Percentiles rank a stretch among this genome's conserved stretches.
Conservation (phyloP, 2,888 invertebrate species). For the Drosophila kambysellisi region DNA sequence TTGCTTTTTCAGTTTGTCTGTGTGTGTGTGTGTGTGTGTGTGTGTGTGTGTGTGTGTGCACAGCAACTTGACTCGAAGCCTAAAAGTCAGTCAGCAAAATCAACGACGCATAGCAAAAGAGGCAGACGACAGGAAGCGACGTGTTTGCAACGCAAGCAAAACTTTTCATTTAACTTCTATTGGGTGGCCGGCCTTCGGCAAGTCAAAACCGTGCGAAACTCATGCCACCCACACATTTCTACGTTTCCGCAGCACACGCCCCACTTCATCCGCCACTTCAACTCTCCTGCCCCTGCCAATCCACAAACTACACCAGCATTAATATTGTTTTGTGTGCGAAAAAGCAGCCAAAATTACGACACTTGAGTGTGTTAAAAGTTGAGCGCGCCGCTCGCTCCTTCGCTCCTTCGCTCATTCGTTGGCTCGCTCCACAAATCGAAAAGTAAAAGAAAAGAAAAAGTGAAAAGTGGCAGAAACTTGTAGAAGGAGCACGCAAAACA, state of each 20-base stretch:
- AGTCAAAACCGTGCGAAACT: conserved; percentile 3
- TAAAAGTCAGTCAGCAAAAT: conserved; percentile 79
- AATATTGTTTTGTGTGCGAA: conserved; percentile 82
- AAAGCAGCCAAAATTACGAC: conserved; percentile 82
- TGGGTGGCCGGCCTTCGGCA: conserved; percentile 41
- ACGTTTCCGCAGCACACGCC: neutral
- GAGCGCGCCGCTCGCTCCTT: conserved; percentile 54
- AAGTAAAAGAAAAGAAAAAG: conserved; percentile 71
- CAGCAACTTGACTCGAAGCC: conserved; percentile 69
- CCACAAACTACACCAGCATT: conserved; percentile 77
- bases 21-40: conserved; percentile 6
- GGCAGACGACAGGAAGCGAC: conserved; percentile 79
- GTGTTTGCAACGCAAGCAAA: conserved; percentile 82
- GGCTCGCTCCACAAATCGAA: conserved; percentile 66
- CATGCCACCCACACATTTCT: conserved; percentile 15
- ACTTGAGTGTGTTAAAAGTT: conserved; percentile 83
- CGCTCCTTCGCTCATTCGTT: conserved; percentile 17
- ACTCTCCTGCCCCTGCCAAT: neutral
- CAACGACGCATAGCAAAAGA: conserved; percentile 76
- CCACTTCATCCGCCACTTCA: neutral
- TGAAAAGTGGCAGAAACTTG: conserved; percentile 74
- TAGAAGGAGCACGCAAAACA: conserved; percentile 72
- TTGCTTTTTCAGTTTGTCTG: conserved; percentile 1
- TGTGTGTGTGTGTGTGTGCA: conserved; percentile 25
- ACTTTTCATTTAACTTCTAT: conserved; percentile 81